These are phyloP conservation scores for Gonioctena quinquepunctata DNA, from an alignment of 1,140 invertebrate species.

Conservation along the genomic window DNA sequence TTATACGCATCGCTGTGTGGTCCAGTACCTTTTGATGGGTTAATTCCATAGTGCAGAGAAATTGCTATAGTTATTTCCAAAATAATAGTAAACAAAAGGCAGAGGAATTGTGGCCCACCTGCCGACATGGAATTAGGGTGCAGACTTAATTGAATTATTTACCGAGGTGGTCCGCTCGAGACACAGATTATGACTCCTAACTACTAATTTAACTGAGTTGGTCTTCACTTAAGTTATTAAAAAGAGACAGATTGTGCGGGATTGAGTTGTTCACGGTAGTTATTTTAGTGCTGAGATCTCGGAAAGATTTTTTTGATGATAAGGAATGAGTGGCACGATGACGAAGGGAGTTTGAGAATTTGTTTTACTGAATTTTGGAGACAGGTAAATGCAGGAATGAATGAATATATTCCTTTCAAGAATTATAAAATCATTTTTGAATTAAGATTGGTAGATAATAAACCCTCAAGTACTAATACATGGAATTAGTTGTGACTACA, in stretches of 20 bases:
- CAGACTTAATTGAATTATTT: slow-evolving; percentile 21
- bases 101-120: slow-evolving; percentile 10
- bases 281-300: background rate
- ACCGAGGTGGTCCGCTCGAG: slow-evolving; percentile 13
- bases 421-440: too few relatives aligned
- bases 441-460: too few relatives aligned
- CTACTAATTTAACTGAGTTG: slow-evolving; percentile 7
- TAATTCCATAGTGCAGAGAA: slow-evolving; percentile 16
- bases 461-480: too few relatives aligned
- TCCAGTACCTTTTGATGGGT: slow-evolving; percentile 14
- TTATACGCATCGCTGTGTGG: slow-evolving; percentile 13
- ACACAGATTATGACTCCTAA: slow-evolving; percentile 2
- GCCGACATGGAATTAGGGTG: slow-evolving; percentile 12
- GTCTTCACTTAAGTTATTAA: slow-evolving; percentile 18
- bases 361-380: too few relatives aligned
- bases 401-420: too few relatives aligned
- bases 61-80: slow-evolving; percentile 20
- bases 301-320: background rate
- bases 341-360: too few relatives aligned
- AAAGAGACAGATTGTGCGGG: slow-evolving; percentile 4
- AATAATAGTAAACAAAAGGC: slow-evolving; percentile 21
- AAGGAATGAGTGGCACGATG: background rate
- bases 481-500: too few relatives aligned
- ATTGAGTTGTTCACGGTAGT: slow-evolving; percentile 6
- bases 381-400: too few relatives aligned